Base-by-base conservation (phyloP, 2,888 invertebrate species). In the Pomacea canaliculata region DNA sequence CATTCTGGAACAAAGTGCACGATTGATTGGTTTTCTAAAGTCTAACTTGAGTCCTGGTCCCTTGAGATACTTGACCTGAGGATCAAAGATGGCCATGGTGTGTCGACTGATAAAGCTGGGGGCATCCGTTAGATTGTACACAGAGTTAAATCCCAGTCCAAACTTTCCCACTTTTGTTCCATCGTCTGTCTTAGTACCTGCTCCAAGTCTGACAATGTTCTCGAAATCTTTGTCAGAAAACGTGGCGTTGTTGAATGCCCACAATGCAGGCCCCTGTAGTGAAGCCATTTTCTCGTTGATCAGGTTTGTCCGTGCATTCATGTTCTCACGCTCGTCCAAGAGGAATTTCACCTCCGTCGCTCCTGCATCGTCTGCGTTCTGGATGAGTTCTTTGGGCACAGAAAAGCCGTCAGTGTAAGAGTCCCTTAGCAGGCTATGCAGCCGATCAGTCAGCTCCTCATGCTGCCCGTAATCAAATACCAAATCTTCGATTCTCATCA, bases 121-220 rank as follows among this genome's bases (percentile, higher is more conserved):
- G 9, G 88, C 87, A 82, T 89, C 89, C 10, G 89, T 89, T 12
- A 89, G 65, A 73, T 89, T 89, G 78, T 89, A 89, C 19, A 90
- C 89, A 12, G 88, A 83, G 77, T 88, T 88, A 82, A 89, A 89
- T 1, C 89, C 89, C 10, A 88, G 82, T 8, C 88, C 88, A 84
- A 88, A 88, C 78, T 84, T 77, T 27, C 88, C 88, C 70, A 88
- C 85, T 74, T 88, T 88, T 10, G 85, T 83, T 23, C 63, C 63
- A 37, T 85, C 80, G 8, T 73, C 74, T 75, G 84, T 79, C 78
- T 88, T 88, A 7, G 88, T 88, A 59, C 85, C 87, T 18, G 85
- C 88, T 23, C 85, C 83, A 12, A 88, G 80, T 70, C 82, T 85
- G 7, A 79, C 83, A 46, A 88, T 87, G 74, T 85, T 87, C 27